Conservation (phyloP, 2,797 vertebrate genomes). For the Myotis planiceps region DNA sequence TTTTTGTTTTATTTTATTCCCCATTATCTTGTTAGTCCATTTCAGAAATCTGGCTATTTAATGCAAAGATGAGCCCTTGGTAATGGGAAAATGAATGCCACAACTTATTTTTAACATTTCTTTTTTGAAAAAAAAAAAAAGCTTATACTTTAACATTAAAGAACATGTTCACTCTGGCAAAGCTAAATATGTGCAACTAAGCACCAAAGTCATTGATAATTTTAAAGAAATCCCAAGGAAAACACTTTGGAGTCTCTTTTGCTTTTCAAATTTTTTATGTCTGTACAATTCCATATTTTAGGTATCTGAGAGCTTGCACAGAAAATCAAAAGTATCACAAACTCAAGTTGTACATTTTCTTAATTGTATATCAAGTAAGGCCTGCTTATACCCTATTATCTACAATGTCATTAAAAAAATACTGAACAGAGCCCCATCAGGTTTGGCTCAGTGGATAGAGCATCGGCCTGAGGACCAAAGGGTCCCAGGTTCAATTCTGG, state of each 20-base stretch:
- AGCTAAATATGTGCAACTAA: slow-evolving; percentile 54
- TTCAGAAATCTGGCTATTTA: background rate
- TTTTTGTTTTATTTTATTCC: background rate
- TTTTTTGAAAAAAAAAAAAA: slow-evolving; percentile 23
- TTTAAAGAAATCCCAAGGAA: background rate
- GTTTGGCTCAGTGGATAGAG: too few species aligned
- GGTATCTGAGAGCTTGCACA: background rate
- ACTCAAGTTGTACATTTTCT: slow-evolving; percentile 30
- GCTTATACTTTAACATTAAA: background rate
- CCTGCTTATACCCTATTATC: background rate
- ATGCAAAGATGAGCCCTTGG: background rate
- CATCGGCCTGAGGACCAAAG: too few species aligned
- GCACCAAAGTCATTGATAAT: background rate
- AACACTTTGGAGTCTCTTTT: background rate
- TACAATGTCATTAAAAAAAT: background rate
- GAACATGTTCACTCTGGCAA: background rate
- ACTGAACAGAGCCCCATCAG: background rate
- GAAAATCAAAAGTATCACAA: slow-evolving; percentile 34
- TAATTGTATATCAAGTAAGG: background rate
- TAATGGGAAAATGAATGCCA: background rate
- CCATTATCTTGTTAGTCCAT: background rate
- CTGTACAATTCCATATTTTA: background rate
- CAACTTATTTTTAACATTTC: background rate
- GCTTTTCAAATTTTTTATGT: slow-evolving; percentile 25
- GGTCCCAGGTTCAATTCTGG: too few species aligned